phyloP scores from a whole-genome alignment of 2,888 invertebrate species.

The Tenthredo scrophulariae region DNA sequence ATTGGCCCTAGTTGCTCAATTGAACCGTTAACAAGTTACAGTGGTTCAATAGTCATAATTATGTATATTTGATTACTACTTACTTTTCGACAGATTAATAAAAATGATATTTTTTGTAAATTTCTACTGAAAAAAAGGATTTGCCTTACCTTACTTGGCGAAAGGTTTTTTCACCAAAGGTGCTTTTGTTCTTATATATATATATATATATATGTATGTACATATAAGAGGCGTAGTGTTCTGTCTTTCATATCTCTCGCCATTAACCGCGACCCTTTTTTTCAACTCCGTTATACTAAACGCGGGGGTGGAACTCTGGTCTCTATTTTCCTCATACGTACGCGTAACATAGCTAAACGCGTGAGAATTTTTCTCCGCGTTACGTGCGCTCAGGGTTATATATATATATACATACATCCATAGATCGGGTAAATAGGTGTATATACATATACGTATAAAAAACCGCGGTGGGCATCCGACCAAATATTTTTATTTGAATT shows the following conservation, averaged over 20 bases:
- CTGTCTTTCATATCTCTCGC: conserved; percentile 11
- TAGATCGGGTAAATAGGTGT: not conserved
- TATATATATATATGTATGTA: not conserved
- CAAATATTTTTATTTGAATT: conserved; percentile 18
- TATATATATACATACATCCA: not conserved
- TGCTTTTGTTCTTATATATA: no score
- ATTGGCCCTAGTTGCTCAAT: no score
- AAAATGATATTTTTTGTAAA: no score
- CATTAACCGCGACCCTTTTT: conserved; percentile 1
- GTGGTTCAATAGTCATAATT: no score
- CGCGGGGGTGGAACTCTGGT: not conserved
- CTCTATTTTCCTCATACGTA: not conserved
- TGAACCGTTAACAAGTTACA: no score
- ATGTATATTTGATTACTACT: no score
- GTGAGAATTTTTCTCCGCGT: not conserved
- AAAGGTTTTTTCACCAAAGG: no score
- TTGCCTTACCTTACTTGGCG: no score
- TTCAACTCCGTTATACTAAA: conserved; percentile 2
- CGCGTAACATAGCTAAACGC: not conserved
- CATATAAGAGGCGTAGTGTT: not conserved
- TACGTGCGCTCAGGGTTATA: not conserved
- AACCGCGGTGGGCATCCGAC: conserved; percentile 3
- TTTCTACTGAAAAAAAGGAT: no score
- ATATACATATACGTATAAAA: not conserved
- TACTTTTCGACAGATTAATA: no score